A percentile compares a stretch with the other conserved stretches of the same genome.
These are phyloP conservation scores for Vanessa atalanta DNA, from an alignment of 1,140 invertebrate genomes.

Conservation along the genomic window DNA sequence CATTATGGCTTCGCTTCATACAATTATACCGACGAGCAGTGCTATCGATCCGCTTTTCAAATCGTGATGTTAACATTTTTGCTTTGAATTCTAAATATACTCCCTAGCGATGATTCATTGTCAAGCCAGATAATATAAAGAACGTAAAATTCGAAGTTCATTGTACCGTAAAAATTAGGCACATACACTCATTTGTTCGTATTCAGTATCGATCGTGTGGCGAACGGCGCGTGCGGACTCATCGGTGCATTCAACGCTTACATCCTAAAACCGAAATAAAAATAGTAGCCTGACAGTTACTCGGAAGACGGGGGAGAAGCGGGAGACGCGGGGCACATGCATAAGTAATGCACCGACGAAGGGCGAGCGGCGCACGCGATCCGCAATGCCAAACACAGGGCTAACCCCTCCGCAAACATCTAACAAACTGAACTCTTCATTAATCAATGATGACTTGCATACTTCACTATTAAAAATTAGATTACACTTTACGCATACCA, in stretches of 20 bases:
- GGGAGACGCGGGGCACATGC: constrained; percentile 57
- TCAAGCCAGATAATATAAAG: constrained; percentile 11
- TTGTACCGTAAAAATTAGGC: constrained; percentile 27
- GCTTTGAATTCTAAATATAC: constrained; percentile 15
- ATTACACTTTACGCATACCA: not conserved
- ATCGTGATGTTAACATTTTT: constrained; percentile 35
- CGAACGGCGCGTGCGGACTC: constrained; percentile 58
- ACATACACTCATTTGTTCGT: constrained; percentile 16
- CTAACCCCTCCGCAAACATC: constrained; percentile 56
- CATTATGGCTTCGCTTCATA: constrained; percentile 73
- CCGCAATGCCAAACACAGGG: constrained; percentile 51
- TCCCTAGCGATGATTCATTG: constrained; percentile 21
- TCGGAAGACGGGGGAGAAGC: constrained; percentile 39
- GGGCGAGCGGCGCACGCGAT: constrained; percentile 71
- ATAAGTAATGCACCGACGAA: constrained; percentile 75
- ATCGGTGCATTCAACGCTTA: constrained; percentile 68
- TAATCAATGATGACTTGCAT: constrained; percentile 66
- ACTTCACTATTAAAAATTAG: constrained; percentile 39
- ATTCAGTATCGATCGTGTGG: constrained; percentile 58
- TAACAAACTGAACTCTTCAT: constrained; percentile 58
- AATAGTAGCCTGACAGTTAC: constrained; percentile 55
- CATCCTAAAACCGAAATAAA: constrained; percentile 73
- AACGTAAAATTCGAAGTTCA: constrained; percentile 21
- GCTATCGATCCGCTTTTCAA: constrained; percentile 58
- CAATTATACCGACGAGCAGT: constrained; percentile 58